These are phyloP conservation scores for Asarcornis scutulata DNA, from an alignment of 2,113 vertebrate genomes.

Conservation along the genomic window DNA sequence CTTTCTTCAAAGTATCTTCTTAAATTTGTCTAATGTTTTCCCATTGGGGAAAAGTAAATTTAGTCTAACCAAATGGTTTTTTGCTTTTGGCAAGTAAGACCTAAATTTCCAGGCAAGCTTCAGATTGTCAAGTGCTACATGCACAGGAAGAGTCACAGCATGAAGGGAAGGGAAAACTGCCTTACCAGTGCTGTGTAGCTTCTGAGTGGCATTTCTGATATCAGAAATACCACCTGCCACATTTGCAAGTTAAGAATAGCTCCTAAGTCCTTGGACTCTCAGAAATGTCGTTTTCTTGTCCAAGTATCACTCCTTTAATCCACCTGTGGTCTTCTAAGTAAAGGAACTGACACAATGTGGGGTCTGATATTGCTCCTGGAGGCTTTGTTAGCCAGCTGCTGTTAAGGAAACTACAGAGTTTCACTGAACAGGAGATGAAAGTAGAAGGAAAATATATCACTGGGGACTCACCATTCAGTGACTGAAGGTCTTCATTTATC, in stretches of 20 bases:
- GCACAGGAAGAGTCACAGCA: not conserved
- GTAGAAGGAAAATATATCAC: not conserved
- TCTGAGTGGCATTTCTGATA: not conserved
- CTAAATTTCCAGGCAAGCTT: not conserved
- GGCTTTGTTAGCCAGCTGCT: not conserved
- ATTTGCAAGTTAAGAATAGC: not conserved
- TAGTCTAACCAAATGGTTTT: not conserved
- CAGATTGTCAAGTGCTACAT: not conserved
- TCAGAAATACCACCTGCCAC: not conserved
- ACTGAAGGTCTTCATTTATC: slow-evolving; percentile 55
- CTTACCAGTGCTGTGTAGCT: not conserved
- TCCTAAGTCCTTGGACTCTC: not conserved
- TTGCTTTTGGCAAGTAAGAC: not conserved
- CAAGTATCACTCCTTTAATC: not conserved
- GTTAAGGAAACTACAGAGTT: not conserved
- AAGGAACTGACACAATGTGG: not conserved
- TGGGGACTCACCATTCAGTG: slow-evolving; percentile 67
- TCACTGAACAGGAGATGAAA: not conserved
- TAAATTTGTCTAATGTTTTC: not conserved
- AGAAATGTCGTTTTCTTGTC: not conserved
- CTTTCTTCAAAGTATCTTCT: not conserved
- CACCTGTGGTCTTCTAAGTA: not conserved
- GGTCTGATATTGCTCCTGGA: not conserved
- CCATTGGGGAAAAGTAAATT: not conserved
- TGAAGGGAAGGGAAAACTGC: not conserved